Evolutionary conservation across 2,797 vertebrate genomes (phyloP), one percentile per base, ranked within the genome.

Genomic region (Linurgus olivaceus): DNA sequence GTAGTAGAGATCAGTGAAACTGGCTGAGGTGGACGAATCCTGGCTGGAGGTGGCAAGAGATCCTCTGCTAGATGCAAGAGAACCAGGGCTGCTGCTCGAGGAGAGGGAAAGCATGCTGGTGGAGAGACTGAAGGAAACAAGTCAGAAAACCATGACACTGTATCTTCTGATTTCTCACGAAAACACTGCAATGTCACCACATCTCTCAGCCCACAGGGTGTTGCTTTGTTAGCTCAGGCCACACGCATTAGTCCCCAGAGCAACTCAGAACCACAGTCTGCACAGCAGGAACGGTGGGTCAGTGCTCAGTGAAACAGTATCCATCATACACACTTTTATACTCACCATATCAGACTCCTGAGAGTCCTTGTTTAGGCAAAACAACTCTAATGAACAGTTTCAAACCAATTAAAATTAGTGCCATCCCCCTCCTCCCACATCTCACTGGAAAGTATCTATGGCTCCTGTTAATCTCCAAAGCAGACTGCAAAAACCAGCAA

Each of bases 21-120:
- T 99, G 97, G 99, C 98, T 6, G 99, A 99, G 66, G 99, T 98
- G 90, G 98, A 98, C 2, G 99, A 99, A 90, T 99, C 99, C 45
- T 99, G 97, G 97, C 99, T 99, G 93, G 99, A 99, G 93, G 98
- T 98, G 38, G 98, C 98, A 91, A 99, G 97, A 15, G 99, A 99
- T 78, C 99, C 99, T 42, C 98, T 98, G 96, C 99, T 99, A 26
- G 99, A 99, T 2, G 99, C 98, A 47, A 99, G 98, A 11, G 99
- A 99, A 5, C 99, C 99, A 1, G 98, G 98, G 81, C 99, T 99
- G 97, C 99, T 99, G 95, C 99, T 99, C 0, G 99, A 99, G n/a
- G 99, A 99, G 78, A 99, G 98, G 71, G 99, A 99, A 94, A 99
- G 98, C 80, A 98, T 99, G 98, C 99, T 99, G 96, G 98, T 98